These are phyloP conservation scores for Himantopus leucocephalus DNA, from an alignment of 2,113 vertebrate genomes.

Conservation along the genomic window DNA sequence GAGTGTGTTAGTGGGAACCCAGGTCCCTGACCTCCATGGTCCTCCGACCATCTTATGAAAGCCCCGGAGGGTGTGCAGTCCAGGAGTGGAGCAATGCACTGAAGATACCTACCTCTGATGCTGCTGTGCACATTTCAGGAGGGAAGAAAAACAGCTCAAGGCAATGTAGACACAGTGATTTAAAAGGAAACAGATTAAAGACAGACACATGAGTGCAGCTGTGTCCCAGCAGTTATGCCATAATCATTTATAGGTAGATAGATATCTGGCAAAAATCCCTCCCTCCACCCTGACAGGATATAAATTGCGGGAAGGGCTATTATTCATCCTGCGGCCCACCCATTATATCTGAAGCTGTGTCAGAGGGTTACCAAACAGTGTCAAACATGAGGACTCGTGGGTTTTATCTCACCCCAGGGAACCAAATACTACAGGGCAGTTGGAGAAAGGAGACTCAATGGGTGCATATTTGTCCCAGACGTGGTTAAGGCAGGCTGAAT, in stretches of 20 bases:
- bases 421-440: neutral
- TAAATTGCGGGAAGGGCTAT: neutral
- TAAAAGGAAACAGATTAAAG: constrained; percentile 27
- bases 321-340: neutral
- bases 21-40: neutral
- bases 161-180: neutral
- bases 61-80: neutral
- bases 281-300: neutral
- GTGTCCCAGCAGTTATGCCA: neutral
- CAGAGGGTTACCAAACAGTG: neutral
- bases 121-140: neutral
- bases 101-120: neutral
- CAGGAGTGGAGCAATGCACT: neutral
- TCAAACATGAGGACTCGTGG: neutral
- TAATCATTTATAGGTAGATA: neutral
- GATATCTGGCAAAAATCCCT: neutral
- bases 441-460: neutral
- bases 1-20: neutral
- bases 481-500: neutral
- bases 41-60: neutral
- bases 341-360: neutral
- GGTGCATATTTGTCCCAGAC: neutral
- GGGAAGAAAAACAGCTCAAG: neutral
- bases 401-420: neutral
- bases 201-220: neutral